Conservation (phyloP, 1,140 invertebrate genomes). For the Chionoecetes opilio region DNA sequence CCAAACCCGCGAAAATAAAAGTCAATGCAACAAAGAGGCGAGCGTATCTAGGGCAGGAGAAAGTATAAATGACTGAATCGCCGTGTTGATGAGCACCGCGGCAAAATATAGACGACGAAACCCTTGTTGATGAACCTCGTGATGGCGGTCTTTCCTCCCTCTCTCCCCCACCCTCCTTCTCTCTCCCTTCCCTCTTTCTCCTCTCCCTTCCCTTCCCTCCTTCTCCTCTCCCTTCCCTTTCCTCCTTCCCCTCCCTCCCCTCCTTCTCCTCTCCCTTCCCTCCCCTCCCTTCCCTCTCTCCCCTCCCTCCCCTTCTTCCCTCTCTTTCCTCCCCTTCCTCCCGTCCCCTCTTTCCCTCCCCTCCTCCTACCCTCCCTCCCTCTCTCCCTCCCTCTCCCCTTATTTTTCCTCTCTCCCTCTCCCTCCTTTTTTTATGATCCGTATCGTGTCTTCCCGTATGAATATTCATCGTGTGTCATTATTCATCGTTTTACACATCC, state of each 20-base stretch:
- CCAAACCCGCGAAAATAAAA: not conserved
- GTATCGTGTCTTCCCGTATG: slow-evolving; percentile 70
- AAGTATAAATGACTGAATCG: slow-evolving; percentile 51
- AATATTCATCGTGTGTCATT: slow-evolving; percentile 73
- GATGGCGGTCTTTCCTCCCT: not conserved
- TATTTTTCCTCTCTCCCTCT: not conserved
- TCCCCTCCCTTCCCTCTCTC: not conserved
- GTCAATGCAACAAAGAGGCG: not conserved
- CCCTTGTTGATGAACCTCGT: not conserved
- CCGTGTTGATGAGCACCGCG: not conserved
- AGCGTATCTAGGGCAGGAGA: slow-evolving; percentile 52
- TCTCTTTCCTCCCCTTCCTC: not conserved
- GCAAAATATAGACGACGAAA: slow-evolving; percentile 48
- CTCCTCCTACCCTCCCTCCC: not conserved
- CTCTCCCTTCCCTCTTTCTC: not conserved
- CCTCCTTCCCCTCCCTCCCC: not conserved
- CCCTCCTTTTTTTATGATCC: not conserved
- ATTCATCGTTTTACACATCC: slow-evolving; percentile 71
- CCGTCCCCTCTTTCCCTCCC: not conserved
- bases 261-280: not conserved
- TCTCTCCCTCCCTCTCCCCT: not conserved
- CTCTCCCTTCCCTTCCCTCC: not conserved
- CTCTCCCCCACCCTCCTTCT: not conserved
- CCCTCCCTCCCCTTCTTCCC: not conserved
- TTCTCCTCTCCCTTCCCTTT: slow-evolving; percentile 16